Percentiles rank a stretch among this genome's conserved stretches.
phyloP scores from a whole-genome alignment of 2,797 vertebrate genomes.

The Pantherophis alleghaniensis region DNA sequence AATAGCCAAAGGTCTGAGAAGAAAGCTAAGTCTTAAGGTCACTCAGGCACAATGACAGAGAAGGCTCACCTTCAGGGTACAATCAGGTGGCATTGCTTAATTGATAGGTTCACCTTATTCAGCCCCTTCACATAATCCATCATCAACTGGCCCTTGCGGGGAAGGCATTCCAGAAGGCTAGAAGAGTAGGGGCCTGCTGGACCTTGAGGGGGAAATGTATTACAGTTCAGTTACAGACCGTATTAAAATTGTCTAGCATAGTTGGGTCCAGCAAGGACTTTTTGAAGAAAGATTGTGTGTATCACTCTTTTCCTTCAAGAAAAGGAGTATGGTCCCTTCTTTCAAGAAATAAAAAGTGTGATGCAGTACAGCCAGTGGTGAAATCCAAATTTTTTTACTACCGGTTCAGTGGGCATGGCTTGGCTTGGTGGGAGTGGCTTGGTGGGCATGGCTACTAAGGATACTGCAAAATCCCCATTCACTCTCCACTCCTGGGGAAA shows the following conservation, averaged over 20 bases:
- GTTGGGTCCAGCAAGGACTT: background rate
- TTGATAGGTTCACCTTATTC: background rate
- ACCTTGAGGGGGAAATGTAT: background rate
- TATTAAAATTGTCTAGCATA: background rate
- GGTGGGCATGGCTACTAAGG: too few species aligned
- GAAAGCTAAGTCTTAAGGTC: background rate
- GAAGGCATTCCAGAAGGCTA: background rate
- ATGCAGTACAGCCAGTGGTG: too few species aligned
- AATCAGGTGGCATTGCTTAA: background rate
- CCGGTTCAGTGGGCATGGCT: too few species aligned
- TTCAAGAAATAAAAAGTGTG: background rate
- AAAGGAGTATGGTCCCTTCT: background rate
- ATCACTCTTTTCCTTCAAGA: background rate
- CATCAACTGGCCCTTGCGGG: background rate
- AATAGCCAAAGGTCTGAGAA: background rate
- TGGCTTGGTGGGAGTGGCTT: too few species aligned
- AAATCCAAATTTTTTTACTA: too few species aligned
- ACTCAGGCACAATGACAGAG: background rate
- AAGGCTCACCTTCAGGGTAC: background rate
- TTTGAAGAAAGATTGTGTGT: background rate
- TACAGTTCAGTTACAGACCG: background rate
- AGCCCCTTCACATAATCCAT: background rate
- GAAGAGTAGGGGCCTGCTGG: background rate
- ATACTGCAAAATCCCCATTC: too few species aligned
- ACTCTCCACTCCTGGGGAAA: too few species aligned